phyloP scores from a whole-genome alignment of 2,797 vertebrate genomes.

The Catharus ustulatus region DNA sequence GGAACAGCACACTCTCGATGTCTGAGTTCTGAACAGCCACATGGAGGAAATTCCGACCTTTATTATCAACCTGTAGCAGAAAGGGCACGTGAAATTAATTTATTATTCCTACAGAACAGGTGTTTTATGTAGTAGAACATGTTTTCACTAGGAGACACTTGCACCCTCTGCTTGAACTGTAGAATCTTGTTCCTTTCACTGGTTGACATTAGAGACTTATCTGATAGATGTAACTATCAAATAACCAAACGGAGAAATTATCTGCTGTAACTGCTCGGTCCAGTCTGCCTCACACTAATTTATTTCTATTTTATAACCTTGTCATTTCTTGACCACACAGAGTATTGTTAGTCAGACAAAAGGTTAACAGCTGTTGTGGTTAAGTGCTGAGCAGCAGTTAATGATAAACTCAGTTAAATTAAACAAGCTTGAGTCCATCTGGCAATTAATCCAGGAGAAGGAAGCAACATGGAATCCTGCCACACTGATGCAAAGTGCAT shows the following conservation, averaged over 20 bases:
- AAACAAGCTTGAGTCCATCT: background rate
- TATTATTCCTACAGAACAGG: background rate
- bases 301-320: background rate
- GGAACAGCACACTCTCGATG: slow-evolving; percentile 97
- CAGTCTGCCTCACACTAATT: background rate
- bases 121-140: background rate
- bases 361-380: background rate
- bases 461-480: background rate
- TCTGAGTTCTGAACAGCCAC: slow-evolving; percentile 95
- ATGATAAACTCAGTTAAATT: background rate
- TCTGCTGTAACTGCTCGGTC: background rate
- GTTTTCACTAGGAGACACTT: background rate
- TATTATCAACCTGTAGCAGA: slow-evolving; percentile 90
- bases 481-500: background rate
- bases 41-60: slow-evolving; percentile 96
- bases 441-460: background rate
- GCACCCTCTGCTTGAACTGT: background rate
- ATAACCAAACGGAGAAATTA: background rate
- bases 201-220: background rate
- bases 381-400: background rate
- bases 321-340: background rate
- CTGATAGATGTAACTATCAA: background rate
- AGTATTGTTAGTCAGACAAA: background rate
- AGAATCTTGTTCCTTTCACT: background rate
- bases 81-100: rapidly evolving